Conservation (phyloP, 2,888 invertebrate genomes). For the Apantesis nais region DNA sequence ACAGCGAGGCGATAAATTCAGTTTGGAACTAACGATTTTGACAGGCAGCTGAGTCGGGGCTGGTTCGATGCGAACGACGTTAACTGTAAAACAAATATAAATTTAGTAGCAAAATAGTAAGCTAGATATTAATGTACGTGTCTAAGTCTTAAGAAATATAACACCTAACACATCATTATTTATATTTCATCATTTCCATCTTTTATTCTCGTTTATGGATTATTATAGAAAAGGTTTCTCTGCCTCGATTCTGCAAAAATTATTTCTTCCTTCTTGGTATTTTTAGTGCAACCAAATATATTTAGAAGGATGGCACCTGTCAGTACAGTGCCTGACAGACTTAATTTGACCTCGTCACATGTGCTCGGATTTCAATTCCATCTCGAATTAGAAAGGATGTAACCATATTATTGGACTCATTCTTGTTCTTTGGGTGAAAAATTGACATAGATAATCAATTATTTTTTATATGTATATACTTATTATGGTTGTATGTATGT, state of each 20-base stretch:
- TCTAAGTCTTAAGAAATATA: slow-evolving; percentile 10
- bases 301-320: background rate
- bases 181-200: too few relatives aligned
- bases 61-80: slow-evolving; percentile 76
- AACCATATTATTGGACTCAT: slow-evolving; percentile 28
- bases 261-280: background rate
- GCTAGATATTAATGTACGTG: slow-evolving; percentile 8
- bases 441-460: slow-evolving; percentile 1
- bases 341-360: slow-evolving; percentile 37
- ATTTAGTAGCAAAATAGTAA: slow-evolving; percentile 15
- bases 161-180: too few relatives aligned
- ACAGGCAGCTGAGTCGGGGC: slow-evolving; percentile 78
- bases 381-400: slow-evolving; percentile 37
- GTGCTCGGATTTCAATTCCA: slow-evolving; percentile 38
- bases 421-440: slow-evolving; percentile 32
- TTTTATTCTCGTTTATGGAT: background rate
- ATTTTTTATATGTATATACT: background rate
- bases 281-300: background rate
- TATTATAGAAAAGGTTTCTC: background rate
- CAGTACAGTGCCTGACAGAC: slow-evolving; percentile 13
- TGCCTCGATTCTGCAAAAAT: background rate
- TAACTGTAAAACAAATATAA: slow-evolving; percentile 68
- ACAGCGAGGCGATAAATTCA: slow-evolving; percentile 61
- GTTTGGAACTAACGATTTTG: slow-evolving; percentile 72
- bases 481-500: too few relatives aligned